These are phyloP conservation scores for Pomatostomus ruficeps DNA, from an alignment of 2,113 vertebrate genomes.

Conservation along the genomic window DNA sequence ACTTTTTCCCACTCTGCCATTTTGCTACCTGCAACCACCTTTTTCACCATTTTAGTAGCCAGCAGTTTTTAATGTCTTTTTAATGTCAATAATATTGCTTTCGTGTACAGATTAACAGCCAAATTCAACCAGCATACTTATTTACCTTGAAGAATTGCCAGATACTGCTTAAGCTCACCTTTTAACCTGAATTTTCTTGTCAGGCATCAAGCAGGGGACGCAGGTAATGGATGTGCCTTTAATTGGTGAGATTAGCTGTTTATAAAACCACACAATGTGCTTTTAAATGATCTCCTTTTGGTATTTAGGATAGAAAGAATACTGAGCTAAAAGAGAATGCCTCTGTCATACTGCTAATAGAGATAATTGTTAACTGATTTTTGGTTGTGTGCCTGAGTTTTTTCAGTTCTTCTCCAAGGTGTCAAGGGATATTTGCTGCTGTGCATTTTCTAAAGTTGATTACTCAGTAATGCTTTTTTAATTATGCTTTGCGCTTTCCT, in stretches of 20 bases:
- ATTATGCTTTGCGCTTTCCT: not conserved
- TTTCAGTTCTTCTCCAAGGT: not conserved
- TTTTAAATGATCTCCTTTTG: not conserved
- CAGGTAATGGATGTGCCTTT: not conserved
- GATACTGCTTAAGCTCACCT: not conserved
- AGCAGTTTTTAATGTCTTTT: not conserved
- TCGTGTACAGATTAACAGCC: not conserved
- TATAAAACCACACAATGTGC: rapidly evolving
- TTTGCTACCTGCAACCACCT: not conserved
- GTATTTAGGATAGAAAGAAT: not conserved
- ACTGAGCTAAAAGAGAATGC: not conserved
- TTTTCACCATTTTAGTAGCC: not conserved
- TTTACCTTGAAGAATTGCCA: not conserved
- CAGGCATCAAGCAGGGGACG: not conserved
- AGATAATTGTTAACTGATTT: not conserved
- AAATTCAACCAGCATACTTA: not conserved
- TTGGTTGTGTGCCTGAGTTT: not conserved
- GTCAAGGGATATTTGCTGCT: not conserved
- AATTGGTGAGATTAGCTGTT: not conserved
- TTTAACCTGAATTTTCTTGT: not conserved
- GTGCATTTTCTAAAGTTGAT: not conserved
- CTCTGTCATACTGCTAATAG: not conserved
- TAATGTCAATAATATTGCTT: not conserved
- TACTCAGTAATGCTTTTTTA: not conserved
- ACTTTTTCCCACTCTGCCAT: not conserved